A percentile compares a stretch with the other conserved stretches of the same genome.
Evolutionary conservation across 2,113 vertebrate species (phyloP).

Genomic region (Chloropsis cyanopogon): DNA sequence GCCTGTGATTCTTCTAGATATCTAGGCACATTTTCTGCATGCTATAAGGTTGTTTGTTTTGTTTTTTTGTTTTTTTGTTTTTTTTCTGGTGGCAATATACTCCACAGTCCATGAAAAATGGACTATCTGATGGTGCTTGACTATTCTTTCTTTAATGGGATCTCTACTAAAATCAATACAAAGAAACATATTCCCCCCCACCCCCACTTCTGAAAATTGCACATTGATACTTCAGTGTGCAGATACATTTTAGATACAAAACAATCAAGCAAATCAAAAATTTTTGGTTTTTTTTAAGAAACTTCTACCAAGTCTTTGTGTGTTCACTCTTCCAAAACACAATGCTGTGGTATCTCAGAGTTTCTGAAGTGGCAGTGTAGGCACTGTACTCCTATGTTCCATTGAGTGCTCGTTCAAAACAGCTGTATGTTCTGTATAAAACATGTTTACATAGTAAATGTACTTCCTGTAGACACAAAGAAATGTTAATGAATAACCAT

Average conservation of each 20-base stretch:
- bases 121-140: neutral
- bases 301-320: neutral
- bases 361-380: constrained; percentile 30
- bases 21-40: neutral
- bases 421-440: constrained; percentile 61
- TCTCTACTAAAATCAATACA: neutral
- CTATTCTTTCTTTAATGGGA: neutral
- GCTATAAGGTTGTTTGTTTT: rapidly evolving
- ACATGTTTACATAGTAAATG: constrained; percentile 67
- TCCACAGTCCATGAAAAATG: neutral
- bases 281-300: neutral
- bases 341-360: neutral
- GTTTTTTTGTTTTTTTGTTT: too few species aligned
- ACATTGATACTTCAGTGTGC: neutral
- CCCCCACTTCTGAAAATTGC: neutral
- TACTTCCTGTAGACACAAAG: constrained; percentile 60
- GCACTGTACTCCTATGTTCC: constrained; percentile 43
- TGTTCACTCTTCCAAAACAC: neutral
- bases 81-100: neutral
- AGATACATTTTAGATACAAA: neutral
- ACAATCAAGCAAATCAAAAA: neutral
- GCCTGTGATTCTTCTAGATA: neutral
- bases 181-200: neutral
- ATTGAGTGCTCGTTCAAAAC: constrained; percentile 26
- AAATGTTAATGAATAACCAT: constrained; percentile 67